phyloP scores from a whole-genome alignment of 2,888 invertebrate genomes.

The Gerosis bhagava region DNA sequence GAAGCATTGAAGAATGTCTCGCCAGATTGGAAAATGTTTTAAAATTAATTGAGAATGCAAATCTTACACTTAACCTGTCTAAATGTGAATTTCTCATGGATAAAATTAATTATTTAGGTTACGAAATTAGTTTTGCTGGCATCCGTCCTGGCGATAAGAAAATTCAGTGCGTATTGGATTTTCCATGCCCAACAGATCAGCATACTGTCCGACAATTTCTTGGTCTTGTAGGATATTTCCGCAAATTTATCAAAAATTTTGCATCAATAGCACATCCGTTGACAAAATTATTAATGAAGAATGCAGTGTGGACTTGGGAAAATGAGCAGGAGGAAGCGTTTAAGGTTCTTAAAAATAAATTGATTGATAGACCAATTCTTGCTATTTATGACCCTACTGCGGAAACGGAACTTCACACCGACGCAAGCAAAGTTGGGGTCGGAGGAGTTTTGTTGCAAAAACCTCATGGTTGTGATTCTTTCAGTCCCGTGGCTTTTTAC shows the following conservation, averaged over 20 bases:
- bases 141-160: slow-evolving; percentile 30
- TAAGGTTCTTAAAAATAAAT: too few species aligned
- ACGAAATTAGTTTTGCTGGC: slow-evolving; percentile 29
- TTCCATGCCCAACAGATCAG: slow-evolving; percentile 26
- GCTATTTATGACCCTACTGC: too few species aligned
- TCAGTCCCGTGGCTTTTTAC: slow-evolving; percentile 31
- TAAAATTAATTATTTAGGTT: slow-evolving; percentile 27
- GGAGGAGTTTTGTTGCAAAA: too few species aligned
- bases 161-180: slow-evolving; percentile 28
- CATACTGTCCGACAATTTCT: slow-evolving; percentile 28
- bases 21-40: slow-evolving; percentile 36
- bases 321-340: too few species aligned
- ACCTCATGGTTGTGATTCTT: too few species aligned
- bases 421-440: too few species aligned
- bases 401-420: too few species aligned
- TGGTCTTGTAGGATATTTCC: slow-evolving; percentile 27
- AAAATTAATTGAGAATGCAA: slow-evolving; percentile 32
- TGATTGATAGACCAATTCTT: too few species aligned
- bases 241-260: slow-evolving; percentile 31
- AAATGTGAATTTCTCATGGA: slow-evolving; percentile 29
- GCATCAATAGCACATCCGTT: too few species aligned
- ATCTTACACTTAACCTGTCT: slow-evolving; percentile 42
- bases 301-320: too few species aligned
- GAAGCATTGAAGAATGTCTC: slow-evolving; percentile 29
- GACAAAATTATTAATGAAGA: too few species aligned